These are phyloP conservation scores for Cremastobaeus sp. DNA, from an alignment of 2,888 invertebrate genomes.

Conservation along the genomic window DNA sequence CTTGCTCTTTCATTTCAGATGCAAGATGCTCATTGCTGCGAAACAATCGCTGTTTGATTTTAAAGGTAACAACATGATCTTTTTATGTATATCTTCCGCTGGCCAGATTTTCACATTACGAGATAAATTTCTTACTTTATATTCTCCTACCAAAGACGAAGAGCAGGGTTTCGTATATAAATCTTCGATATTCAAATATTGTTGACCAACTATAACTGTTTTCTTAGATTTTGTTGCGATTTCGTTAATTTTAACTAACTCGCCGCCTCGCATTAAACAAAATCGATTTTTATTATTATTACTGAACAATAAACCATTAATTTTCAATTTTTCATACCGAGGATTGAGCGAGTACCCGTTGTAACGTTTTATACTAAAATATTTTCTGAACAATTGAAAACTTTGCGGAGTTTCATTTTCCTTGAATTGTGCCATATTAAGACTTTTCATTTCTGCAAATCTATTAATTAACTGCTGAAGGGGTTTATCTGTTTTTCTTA, in stretches of 20 bases:
- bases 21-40: constrained; percentile 27
- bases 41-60: background rate
- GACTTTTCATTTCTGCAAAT: constrained; percentile 7
- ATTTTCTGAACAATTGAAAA: background rate
- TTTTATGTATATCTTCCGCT: constrained; percentile 11
- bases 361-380: constrained; percentile 1
- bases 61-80: constrained; percentile 24
- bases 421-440: background rate
- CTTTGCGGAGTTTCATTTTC: background rate
- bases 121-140: constrained; percentile 16
- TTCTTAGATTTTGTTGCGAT: constrained; percentile 23
- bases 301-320: constrained; percentile 7
- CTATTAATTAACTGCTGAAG: constrained; percentile 3
- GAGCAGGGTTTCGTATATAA: constrained; percentile 11
- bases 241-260: constrained; percentile 21
- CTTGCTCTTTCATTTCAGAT: too few species aligned
- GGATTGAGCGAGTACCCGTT: constrained; percentile 3
- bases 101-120: constrained; percentile 6
- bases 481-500: constrained; percentile 12
- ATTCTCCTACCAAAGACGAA: constrained; percentile 11
- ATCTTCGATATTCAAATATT: background rate
- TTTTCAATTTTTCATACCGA: background rate
- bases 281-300: constrained; percentile 11
- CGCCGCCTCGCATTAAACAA: constrained; percentile 12
- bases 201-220: constrained; percentile 16